Evolutionary conservation across 1,140 invertebrate species (phyloP).

Genomic region (Procambarus clarkii): DNA sequence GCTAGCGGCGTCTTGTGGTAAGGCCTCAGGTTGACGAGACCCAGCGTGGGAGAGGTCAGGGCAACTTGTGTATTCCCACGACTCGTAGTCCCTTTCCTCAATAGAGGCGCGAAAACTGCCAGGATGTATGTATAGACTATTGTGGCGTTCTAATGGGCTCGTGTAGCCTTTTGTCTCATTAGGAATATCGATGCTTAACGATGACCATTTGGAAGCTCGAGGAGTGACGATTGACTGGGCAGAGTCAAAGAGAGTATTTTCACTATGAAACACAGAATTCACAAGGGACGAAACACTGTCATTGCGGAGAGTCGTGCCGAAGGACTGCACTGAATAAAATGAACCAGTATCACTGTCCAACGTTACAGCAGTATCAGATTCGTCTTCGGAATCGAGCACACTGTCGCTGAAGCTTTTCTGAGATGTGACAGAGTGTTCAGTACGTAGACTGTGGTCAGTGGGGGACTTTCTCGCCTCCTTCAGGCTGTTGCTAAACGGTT

Average conservation of each 20-base stretch:
- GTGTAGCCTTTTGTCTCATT: not conserved
- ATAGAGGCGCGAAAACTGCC: not conserved
- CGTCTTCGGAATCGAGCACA: conserved; percentile 26
- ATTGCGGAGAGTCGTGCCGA: not conserved
- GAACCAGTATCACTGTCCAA: conserved; percentile 55
- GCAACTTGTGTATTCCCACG: conserved; percentile 43
- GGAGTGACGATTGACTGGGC: conserved; percentile 32
- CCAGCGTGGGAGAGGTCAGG: conserved; percentile 37
- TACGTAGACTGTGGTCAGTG: not conserved
- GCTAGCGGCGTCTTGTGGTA: not conserved
- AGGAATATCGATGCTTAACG: not conserved
- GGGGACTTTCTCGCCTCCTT: conserved; percentile 5
- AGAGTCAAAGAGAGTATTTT: conserved; percentile 48
- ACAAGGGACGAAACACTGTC: conserved; percentile 12
- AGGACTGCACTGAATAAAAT: conserved; percentile 55
- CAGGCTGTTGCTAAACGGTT: not conserved
- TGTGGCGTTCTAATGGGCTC: not conserved
- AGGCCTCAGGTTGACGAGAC: not conserved
- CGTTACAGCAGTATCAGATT: conserved; percentile 6
- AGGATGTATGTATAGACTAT: not conserved
- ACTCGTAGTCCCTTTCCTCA: not conserved
- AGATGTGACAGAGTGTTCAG: not conserved
- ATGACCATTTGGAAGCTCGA: not conserved
- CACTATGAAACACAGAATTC: conserved; percentile 30
- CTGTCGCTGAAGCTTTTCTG: conserved; percentile 26